Evolutionary conservation across 1,140 invertebrate species (phyloP), one percentile per base, ranked within the genome.

Genomic region (Anoplolepis gracilipes): DNA sequence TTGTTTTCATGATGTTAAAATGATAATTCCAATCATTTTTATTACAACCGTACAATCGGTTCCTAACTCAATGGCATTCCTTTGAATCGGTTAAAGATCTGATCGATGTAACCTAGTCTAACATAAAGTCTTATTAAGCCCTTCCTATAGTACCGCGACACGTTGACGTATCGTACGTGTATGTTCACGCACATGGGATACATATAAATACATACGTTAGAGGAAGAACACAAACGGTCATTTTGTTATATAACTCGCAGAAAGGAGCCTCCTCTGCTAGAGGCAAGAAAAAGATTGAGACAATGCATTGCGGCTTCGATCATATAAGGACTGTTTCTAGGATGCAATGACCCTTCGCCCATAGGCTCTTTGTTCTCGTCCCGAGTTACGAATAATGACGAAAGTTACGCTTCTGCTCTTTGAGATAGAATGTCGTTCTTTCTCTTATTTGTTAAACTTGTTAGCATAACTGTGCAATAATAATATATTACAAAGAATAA

Each of bases 201-300:
- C 46, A 5, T 49, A 49, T 4, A 49, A 19, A 19, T 25, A 72
- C 69, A 53, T 10, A 49, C 49, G 69, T 46, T 39, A 39, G 19
- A 75, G 69, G 49, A 85, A 36, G 62, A 75, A 49, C 33, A 42
- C 13, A 53, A 42, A 61, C 81, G 42, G 86, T 85, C 85, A 91
- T 90, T 91, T 91, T 91, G 87, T 91, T 91, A 91, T 91, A 91
- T 91, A 91, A 91, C 90, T 90, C 69, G 88, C 85, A 81, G 86
- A 86, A 61, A 85, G 46, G 64, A 64, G 62, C 8, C 62, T 87
- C 73, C 30, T 82, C 69, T 13, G 64, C n/a, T 67, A 39, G 65
- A 59, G 13, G 75, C 69, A 67, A 73, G 73, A 91, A 91, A 91
- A 91, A 90, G 53, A n/a, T 49, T 65, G 64, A 88, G 87, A 91